Conservation (phyloP, 2,113 vertebrate species). For the Melanocharis versteri region DNA sequence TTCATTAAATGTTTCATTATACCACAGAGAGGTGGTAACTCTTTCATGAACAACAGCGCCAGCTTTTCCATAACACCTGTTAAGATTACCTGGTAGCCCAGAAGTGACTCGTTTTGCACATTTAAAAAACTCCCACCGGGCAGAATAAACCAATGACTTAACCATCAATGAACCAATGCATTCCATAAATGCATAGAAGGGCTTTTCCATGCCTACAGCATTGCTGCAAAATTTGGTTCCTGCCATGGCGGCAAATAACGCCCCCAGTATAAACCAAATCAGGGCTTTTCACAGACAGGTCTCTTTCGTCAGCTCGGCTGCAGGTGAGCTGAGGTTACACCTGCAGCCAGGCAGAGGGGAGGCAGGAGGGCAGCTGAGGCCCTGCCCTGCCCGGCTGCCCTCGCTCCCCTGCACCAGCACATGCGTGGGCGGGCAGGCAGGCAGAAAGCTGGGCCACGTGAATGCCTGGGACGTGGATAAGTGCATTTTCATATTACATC, state of each 20-base stretch:
- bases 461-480: background rate
- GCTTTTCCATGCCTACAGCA: background rate
- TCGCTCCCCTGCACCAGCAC: background rate
- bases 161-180: background rate
- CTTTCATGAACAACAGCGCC: background rate
- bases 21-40: background rate
- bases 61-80: background rate
- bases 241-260: background rate
- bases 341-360: fast-evolving
- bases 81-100: background rate
- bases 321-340: background rate
- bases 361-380: background rate
- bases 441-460: background rate
- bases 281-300: background rate
- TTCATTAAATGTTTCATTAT: background rate
- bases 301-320: background rate
- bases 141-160: background rate
- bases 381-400: background rate
- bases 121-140: background rate
- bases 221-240: background rate
- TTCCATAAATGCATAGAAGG: background rate
- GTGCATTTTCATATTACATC: slow-evolving; percentile 53
- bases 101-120: background rate
- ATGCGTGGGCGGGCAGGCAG: background rate
- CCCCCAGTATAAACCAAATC: background rate